phyloP scores from a whole-genome alignment of 2,888 invertebrate genomes.

The Drosophila ustulata region DNA sequence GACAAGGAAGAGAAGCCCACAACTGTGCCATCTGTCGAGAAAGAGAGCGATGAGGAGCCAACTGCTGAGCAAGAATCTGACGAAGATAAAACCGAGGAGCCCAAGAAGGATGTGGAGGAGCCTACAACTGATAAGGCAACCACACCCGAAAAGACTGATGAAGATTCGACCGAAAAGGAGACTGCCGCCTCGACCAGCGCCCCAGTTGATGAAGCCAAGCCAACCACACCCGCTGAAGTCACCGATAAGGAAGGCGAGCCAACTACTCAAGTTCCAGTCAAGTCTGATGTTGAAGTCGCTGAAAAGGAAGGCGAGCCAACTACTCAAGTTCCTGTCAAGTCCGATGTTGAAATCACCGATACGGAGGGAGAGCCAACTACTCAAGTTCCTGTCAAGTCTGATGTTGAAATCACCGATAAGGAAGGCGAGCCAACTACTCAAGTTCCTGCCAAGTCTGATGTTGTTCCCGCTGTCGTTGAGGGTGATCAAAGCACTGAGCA shows the following conservation, averaged over 20 bases:
- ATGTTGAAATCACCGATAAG: constrained; percentile 45
- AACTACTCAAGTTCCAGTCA: constrained; percentile 42
- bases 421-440: constrained; percentile 44
- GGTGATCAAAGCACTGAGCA: constrained; percentile 32
- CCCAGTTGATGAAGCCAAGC: constrained; percentile 38
- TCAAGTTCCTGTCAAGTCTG: constrained; percentile 48
- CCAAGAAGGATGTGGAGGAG: constrained; percentile 34
- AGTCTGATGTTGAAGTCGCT: constrained; percentile 35
- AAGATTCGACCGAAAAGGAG: constrained; percentile 38
- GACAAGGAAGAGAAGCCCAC: constrained; percentile 35
- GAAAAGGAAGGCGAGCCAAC: constrained; percentile 36
- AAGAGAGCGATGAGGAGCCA: constrained; percentile 36
- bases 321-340: constrained; percentile 44
- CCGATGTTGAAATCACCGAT: constrained; percentile 32
- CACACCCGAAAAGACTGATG: constrained; percentile 39
- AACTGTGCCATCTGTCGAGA: constrained; percentile 20
- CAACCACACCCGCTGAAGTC: constrained; percentile 25
- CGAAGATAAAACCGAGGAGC: constrained; percentile 33
- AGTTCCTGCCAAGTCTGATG: constrained; percentile 48
- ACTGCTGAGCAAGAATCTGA: not conserved
- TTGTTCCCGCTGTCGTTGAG: constrained; percentile 33
- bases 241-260: constrained; percentile 50
- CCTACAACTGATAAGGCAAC: constrained; percentile 31
- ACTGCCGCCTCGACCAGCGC: constrained; percentile 39
- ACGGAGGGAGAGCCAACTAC: constrained; percentile 44